Percentiles rank a stretch among this genome's conserved stretches.
Conservation (phyloP, 2,113 vertebrate species). For the Corythaixoides concolor region DNA sequence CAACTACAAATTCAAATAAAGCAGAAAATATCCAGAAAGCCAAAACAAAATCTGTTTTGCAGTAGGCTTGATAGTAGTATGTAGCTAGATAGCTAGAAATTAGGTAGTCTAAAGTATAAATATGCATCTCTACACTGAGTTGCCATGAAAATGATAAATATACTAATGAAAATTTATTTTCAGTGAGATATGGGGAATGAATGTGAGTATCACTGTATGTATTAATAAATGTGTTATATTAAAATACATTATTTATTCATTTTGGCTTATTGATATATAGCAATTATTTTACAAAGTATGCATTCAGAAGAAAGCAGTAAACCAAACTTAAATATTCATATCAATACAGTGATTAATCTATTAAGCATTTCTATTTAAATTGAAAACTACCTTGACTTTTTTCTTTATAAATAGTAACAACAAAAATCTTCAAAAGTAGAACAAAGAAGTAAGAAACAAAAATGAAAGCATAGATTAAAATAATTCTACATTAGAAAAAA, state of each 20-base stretch:
- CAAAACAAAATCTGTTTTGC: background rate
- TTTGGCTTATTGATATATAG: background rate
- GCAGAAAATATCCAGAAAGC: background rate
- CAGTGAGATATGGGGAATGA: background rate
- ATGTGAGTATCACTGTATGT: background rate
- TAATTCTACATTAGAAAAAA: background rate
- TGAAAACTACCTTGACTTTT: background rate
- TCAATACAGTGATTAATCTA: constrained; percentile 29
- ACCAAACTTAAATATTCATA: constrained; percentile 52
- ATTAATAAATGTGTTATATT: constrained; percentile 3
- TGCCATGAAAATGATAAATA: background rate
- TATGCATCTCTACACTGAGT: background rate
- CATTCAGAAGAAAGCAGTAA: constrained; percentile 11
- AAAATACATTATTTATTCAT: constrained; percentile 9
- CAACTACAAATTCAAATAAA: background rate
- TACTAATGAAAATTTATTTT: background rate
- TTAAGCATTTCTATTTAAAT: constrained; percentile 34
- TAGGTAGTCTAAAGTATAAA: background rate
- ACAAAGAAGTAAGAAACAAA: background rate
- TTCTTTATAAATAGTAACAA: background rate
- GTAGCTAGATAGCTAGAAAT: background rate
- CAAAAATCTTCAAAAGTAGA: background rate
- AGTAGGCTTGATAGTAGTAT: background rate
- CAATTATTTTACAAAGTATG: constrained; percentile 28
- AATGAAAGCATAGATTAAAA: background rate